These are phyloP conservation scores for Passer domesticus DNA, from an alignment of 2,113 vertebrate genomes.

Conservation along the genomic window DNA sequence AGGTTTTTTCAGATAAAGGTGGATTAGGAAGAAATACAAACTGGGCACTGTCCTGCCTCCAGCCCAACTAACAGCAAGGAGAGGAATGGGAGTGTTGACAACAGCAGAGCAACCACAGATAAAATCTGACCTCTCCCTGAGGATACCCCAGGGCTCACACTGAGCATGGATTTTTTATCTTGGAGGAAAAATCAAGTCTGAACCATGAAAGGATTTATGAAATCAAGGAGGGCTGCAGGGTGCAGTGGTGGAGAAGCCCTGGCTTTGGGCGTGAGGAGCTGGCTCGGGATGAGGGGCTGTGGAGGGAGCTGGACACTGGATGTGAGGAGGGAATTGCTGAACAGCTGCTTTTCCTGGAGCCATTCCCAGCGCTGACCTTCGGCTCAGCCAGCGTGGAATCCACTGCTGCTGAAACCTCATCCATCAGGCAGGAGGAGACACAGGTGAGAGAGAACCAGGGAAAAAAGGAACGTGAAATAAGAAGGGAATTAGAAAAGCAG, in stretches of 20 bases:
- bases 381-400: slow-evolving; percentile 2
- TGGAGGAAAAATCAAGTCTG: neutral
- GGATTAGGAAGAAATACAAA: neutral
- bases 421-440: slow-evolving; percentile 43
- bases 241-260: neutral
- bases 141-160: neutral
- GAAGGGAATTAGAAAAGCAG: slow-evolving; percentile 53
- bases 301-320: neutral
- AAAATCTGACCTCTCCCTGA: neutral
- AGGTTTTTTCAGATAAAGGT: neutral
- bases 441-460: neutral
- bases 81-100: neutral
- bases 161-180: neutral
- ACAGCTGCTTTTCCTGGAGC: neutral
- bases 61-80: fast-evolving
- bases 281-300: neutral
- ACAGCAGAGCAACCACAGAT: neutral
- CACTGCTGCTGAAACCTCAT: slow-evolving; percentile 27
- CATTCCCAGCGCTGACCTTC: neutral
- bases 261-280: neutral
- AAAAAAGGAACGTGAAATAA: neutral
- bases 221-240: neutral
- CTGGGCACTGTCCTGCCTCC: neutral
- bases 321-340: neutral
- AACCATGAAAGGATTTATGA: fast-evolving